Percentiles rank a stretch among this genome's conserved stretches.
phyloP scores from a whole-genome alignment of 2,888 invertebrate genomes.

The Agrochola circellaris region DNA sequence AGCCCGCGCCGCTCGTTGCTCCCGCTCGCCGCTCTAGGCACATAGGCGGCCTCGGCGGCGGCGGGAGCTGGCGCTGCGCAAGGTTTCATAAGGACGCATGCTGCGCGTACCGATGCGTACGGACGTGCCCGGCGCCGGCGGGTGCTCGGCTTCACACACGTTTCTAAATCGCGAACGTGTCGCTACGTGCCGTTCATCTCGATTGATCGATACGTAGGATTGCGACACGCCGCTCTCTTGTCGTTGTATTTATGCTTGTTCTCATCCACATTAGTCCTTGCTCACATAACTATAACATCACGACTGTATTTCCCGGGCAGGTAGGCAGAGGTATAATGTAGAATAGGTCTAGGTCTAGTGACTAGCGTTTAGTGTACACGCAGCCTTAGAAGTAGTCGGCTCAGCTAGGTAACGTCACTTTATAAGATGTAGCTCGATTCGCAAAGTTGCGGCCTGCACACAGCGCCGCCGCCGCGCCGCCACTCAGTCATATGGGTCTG shows the following conservation, averaged over 20 bases:
- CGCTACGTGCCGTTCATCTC: slow-evolving; percentile 69
- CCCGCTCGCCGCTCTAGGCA: slow-evolving; percentile 16
- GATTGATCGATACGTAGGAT: slow-evolving; percentile 63
- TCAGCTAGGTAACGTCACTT: not conserved
- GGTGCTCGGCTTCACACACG: slow-evolving; percentile 30
- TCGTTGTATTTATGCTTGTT: not conserved
- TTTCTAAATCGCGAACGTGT: slow-evolving; percentile 51
- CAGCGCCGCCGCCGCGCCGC: not conserved
- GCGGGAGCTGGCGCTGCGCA: slow-evolving; percentile 2
- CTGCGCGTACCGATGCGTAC: slow-evolving; percentile 10
- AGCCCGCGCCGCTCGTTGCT: slow-evolving; percentile 41
- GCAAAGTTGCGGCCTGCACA: not conserved
- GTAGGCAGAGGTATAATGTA: no score
- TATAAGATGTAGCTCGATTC: not conserved
- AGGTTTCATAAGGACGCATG: slow-evolving; percentile 2
- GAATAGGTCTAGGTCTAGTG: not conserved
- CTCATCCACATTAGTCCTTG: not conserved
- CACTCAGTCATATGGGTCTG: not conserved
- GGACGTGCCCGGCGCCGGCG: slow-evolving; percentile 21
- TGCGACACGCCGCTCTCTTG: slow-evolving; percentile 35
- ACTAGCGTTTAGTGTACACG: not conserved
- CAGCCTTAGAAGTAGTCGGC: not conserved
- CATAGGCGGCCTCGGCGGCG: not conserved
- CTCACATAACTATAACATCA: not conserved
- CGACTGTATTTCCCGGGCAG: not conserved